Percentiles rank a stretch among this genome's conserved stretches.
Conservation (phyloP, 2,888 invertebrate species). For the Mactromeris polynyma region DNA sequence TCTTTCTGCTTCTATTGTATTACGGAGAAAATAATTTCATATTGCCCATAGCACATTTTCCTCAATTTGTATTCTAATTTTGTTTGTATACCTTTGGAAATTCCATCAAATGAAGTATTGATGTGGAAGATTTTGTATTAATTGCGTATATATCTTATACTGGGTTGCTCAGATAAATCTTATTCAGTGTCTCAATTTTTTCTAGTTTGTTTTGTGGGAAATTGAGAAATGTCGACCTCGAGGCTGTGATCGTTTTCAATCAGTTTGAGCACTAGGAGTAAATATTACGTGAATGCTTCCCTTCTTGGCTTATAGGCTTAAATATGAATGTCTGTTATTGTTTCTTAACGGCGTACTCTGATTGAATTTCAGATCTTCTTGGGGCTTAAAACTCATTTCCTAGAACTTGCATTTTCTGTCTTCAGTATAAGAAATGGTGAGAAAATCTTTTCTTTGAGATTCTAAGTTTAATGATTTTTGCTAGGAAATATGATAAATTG, state of each 20-base stretch:
- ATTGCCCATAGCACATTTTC: not conserved
- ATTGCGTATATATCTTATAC: not conserved
- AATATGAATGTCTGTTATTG: too few species aligned
- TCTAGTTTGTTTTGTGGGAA: not conserved
- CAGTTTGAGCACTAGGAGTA: too few species aligned
- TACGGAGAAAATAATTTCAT: conserved; percentile 4
- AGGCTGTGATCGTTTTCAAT: too few species aligned
- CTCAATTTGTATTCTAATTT: conserved; percentile 5
- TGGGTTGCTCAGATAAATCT: not conserved
- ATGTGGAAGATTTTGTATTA: not conserved
- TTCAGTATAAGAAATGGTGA: not conserved
- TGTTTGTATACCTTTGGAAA: not conserved
- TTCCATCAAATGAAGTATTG: not conserved
- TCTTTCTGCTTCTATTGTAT: not conserved
- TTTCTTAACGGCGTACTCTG: not conserved
- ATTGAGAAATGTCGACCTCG: not conserved
- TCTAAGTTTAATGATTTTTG: conserved; percentile 8
- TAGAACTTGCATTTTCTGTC: not conserved
- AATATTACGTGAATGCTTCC: too few species aligned
- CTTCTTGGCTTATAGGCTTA: too few species aligned
- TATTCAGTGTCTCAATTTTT: not conserved
- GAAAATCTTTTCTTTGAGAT: not conserved
- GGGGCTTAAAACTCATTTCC: not conserved
- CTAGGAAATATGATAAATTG: conserved; percentile 5
- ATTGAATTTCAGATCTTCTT: not conserved